Base-by-base conservation (phyloP, 2,113 vertebrate species). In the Callocephalon fimbriatum region DNA sequence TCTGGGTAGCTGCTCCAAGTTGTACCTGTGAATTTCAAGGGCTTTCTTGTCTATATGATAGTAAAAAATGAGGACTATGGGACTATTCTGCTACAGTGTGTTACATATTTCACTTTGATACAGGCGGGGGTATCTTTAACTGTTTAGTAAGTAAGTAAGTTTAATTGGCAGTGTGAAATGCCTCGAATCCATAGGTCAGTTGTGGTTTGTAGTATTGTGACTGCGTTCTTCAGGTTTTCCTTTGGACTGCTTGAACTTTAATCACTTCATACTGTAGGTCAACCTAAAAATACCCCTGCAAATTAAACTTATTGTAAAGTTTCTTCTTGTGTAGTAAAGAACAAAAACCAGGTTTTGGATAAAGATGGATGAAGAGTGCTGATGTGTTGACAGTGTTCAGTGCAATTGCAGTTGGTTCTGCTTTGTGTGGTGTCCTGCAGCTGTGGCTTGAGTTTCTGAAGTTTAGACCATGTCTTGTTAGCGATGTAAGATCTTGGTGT, bases 131-230 rank as follows among this genome's bases (percentile, higher is more conserved):
- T 38, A 15, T n/a, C 15, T 53, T 71, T 7, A 58, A n/a, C 38
- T 29, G 38, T 29, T 16, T 4, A 58, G 56, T 58, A n/a, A 14
- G 10, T 58, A n/a, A 14, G 10, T 44, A 31, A 58, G 15, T 44
- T 44, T 23, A 38, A 63, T 31, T 54, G 29, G 42, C 15, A 27
- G 5, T 7, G 22, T 63, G 48, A 53, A 84, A n/a, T 0, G 5
- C 31, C 14, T 48, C 0, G 0, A 59, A 80, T 31, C 19, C 9
- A 1, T 70, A 29, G 25, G 9, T 25, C 0, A 10, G 42, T n/a
- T 25, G 53, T 48, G 13, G 20, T 58, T 65, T 83, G 5, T 29
- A 68, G 50, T 42, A 6, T 70, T 47, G 44, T 27, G 29, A 16
- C 25, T 48, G 3, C 15, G 3, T 51, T 66, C 6, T 56, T 74